Evolutionary conservation across 2,888 invertebrate genomes (phyloP).

Genomic region (Pilophorus perplexus): DNA sequence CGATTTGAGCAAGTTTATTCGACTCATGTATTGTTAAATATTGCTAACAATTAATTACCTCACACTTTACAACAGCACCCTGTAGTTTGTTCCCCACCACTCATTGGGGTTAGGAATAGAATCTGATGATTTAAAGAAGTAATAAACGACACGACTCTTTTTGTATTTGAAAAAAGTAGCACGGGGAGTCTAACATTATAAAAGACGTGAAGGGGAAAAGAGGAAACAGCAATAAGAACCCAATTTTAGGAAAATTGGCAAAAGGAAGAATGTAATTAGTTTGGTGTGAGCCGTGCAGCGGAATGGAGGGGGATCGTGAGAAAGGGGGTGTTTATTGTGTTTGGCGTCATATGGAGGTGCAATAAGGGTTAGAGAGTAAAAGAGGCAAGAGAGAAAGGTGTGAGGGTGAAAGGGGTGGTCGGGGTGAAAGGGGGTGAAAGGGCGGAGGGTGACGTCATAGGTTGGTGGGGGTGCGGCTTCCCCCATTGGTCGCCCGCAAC

Average conservation of each 20-base stretch:
- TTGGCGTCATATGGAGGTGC: conserved; percentile 46
- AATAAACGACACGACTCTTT: no score
- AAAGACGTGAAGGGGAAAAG: conserved; percentile 29
- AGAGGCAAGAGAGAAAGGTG: neutral
- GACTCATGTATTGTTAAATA: no score
- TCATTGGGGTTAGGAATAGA: no score
- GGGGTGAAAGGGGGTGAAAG: conserved; percentile 41
- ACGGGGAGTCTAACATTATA: conserved; percentile 7
- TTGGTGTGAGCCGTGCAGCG: conserved; percentile 40
- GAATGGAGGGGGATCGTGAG: conserved; percentile 42
- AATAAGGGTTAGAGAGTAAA: conserved; percentile 39
- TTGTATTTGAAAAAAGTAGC: conserved; percentile 35
- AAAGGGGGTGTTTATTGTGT: conserved; percentile 44
- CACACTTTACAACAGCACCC: no score
- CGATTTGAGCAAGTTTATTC: no score
- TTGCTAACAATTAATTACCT: no score
- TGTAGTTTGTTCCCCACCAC: no score
- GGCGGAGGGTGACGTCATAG: conserved; percentile 47
- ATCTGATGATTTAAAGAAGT: no score
- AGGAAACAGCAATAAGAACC: conserved; percentile 47
- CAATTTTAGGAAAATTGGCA: conserved; percentile 47
- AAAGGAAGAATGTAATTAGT: conserved; percentile 47
- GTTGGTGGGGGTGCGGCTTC: conserved; percentile 47
- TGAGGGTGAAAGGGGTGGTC: conserved; percentile 29
- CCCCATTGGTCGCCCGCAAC: conserved; percentile 50